Evolutionary conservation across 2,113 vertebrate genomes (phyloP), one percentile per base, ranked within the genome.

Genomic region (Podarcis muralis): DNA sequence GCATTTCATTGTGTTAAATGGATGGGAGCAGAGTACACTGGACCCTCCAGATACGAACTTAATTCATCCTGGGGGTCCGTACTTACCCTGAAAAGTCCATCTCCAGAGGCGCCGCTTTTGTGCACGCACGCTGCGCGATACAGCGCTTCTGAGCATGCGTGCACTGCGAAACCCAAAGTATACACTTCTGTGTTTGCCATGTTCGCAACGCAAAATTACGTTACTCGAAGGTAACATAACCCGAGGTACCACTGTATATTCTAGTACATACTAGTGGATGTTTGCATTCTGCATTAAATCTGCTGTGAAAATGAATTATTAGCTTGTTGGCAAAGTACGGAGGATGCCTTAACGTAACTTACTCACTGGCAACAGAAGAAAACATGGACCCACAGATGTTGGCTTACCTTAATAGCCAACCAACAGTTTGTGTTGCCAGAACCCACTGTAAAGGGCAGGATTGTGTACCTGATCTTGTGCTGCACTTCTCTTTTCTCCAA

Each of bases 131-230:
- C 43, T 8, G 43, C 43, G 8, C 8, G 43, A 48, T 48, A 48
- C 8, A 48, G 43, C 8, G 0, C 8, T 48, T 48, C 8, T 48
- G 43, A 0, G 8, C 43, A 11, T 48, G 43, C 1, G 9, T 0
- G 8, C 43, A 48, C 0, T 1, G 8, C 1, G 8, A 48, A 48
- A 48, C 8, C 43, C 43, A 8, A 48, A 48, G 43, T 48, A 48
- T 48, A 48, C 43, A 9, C 43, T 48, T 48, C 43, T 0, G 1
- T 8, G 9, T 8, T 48, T 48, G 43, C 43, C 43, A 2, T 8
- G 1, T 48, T 48, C 8, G 43, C 43, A 48, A 48, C 43, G 8
- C 43, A 48, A 48, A 48, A 9, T 48, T 48, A 48, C 43, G 8
- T 48, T 48, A 48, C 43, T 8, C 7, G 7, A 43, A 43, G 43